Conservation (phyloP, 1,140 invertebrate species). For the Drosophila asahinai region DNA sequence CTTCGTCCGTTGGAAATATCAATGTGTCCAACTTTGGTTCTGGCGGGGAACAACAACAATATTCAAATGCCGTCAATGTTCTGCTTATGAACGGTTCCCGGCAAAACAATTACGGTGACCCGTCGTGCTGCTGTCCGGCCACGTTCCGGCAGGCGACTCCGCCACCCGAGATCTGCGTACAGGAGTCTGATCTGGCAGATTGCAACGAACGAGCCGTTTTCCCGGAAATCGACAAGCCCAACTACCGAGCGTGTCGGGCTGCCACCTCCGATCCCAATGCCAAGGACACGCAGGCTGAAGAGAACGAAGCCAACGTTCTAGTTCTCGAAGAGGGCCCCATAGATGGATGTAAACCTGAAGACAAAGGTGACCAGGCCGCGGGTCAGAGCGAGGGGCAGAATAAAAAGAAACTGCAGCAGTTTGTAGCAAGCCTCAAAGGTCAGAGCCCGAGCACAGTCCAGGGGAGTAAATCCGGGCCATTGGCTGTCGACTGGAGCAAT, state of each 20-base stretch:
- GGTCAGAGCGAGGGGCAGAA: neutral
- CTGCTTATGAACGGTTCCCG: conserved; percentile 45
- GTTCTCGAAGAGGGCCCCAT: conserved; percentile 21
- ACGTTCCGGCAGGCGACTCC: neutral
- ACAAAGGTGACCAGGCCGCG: too few species aligned
- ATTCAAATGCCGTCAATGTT: conserved; percentile 50
- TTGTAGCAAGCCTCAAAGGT: neutral
- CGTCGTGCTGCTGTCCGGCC: conserved; percentile 3
- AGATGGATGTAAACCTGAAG: neutral
- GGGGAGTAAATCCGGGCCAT: neutral
- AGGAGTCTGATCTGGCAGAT: conserved; percentile 45
- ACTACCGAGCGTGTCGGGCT: conserved; percentile 42
- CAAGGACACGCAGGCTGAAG: neutral
- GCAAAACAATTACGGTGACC: neutral
- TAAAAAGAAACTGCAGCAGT: neutral
- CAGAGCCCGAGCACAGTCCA: neutral
- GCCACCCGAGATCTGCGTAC: conserved; percentile 44
- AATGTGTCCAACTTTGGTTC: neutral
- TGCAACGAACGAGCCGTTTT: conserved; percentile 36
- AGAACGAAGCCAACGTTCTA: conserved; percentile 40
- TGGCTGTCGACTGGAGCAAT: neutral
- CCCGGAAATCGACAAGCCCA: conserved; percentile 41
- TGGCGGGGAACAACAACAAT: neutral
- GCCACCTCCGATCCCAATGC: conserved; percentile 5
- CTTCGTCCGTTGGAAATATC: neutral